A percentile compares a stretch with the other conserved stretches of the same genome.
Conservation (phyloP, 2,888 invertebrate species). For the Steromphala cineraria region DNA sequence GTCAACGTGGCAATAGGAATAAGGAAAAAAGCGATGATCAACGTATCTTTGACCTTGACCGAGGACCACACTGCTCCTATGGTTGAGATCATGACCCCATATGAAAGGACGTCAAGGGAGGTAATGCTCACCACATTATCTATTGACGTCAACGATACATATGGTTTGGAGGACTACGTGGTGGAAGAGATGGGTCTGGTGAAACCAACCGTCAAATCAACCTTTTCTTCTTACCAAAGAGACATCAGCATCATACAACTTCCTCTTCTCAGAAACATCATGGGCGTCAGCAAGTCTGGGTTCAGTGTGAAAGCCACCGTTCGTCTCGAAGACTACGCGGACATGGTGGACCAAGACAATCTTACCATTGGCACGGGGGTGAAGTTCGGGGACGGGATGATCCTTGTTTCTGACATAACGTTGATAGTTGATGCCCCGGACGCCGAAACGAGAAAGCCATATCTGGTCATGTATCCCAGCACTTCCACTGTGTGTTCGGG, state of each 20-base stretch:
- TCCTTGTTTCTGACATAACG: constrained; percentile 3
- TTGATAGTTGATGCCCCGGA: neutral
- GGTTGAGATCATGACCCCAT: constrained; percentile 6
- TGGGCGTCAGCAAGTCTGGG: neutral
- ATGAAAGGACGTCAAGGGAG: constrained; percentile 13
- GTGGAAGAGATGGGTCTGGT: neutral
- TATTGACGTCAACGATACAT: neutral
- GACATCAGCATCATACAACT: constrained; percentile 1
- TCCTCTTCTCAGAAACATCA: neutral
- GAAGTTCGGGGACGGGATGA: constrained; percentile 17
- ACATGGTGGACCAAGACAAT: constrained; percentile 4
- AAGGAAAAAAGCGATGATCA: neutral
- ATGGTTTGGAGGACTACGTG: neutral
- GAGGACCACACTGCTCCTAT: constrained; percentile 5
- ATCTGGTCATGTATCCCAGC: neutral
- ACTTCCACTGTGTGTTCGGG: neutral
- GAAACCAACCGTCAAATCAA: neutral
- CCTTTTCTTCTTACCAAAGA: constrained; percentile 5
- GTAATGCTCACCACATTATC: neutral
- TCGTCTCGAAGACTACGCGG: constrained; percentile 20
- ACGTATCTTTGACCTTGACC: neutral
- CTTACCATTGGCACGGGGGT: constrained; percentile 23
- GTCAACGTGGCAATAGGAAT: neutral
- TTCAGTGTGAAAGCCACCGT: neutral
- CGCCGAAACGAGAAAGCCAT: neutral